Evolutionary conservation across 2,888 invertebrate species (phyloP).

Genomic region (Chymomyza amoena): DNA sequence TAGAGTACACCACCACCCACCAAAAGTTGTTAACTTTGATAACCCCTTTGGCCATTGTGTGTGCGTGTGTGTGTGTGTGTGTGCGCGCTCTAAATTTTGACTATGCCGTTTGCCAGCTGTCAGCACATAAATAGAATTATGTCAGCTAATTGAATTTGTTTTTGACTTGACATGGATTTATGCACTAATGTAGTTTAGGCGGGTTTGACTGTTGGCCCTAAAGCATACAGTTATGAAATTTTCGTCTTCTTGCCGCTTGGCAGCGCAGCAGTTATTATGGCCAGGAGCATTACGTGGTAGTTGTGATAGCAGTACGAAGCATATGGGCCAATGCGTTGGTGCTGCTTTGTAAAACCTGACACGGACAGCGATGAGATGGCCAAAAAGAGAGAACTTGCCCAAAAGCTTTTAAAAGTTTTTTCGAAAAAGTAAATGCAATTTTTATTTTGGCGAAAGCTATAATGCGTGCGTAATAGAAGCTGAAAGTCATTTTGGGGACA

Average conservation of each 20-base stretch:
- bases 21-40: slow-evolving; percentile 53
- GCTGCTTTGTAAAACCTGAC: background rate
- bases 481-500: too few relatives aligned
- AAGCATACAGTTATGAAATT: slow-evolving; percentile 50
- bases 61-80: too few relatives aligned
- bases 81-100: slow-evolving; percentile 10
- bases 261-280: background rate
- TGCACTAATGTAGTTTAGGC: slow-evolving; percentile 63
- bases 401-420: background rate
- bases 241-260: slow-evolving; percentile 30
- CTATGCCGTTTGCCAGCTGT: slow-evolving; percentile 60
- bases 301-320: too few relatives aligned
- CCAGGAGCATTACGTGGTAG: background rate
- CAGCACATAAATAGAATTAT: slow-evolving; percentile 67
- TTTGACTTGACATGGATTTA: slow-evolving; percentile 67
- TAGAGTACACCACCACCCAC: too few relatives aligned
- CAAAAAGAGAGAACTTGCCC: background rate
- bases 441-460: too few relatives aligned
- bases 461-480: too few relatives aligned
- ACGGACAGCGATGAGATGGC: background rate
- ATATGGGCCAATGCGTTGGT: background rate
- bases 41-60: slow-evolving; percentile 38
- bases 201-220: background rate
- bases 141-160: slow-evolving; percentile 67
- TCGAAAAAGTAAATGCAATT: background rate